Evolutionary conservation across 1,140 invertebrate species (phyloP).

Genomic region (Bombus difficillimus): DNA sequence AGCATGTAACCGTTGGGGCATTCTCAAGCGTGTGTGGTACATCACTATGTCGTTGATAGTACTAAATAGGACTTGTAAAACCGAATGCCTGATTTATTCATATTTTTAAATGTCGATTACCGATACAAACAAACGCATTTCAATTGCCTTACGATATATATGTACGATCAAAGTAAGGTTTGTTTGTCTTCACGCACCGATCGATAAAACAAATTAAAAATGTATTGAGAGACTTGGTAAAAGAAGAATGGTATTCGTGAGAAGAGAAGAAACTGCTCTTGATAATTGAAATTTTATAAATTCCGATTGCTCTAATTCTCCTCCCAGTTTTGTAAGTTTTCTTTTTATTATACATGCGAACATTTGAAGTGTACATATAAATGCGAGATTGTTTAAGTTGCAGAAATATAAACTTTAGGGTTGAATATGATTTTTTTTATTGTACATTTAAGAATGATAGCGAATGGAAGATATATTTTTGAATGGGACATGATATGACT

Average conservation of each 20-base stretch:
- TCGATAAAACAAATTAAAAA: conserved; percentile 1
- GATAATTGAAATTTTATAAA: conserved; percentile 2
- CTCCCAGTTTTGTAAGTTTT: conserved; percentile 19
- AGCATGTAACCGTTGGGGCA: conserved; percentile 48
- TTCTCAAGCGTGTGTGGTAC: conserved; percentile 34
- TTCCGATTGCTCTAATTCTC: not conserved
- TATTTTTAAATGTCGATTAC: conserved; percentile 32
- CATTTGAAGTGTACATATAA: conserved; percentile 11
- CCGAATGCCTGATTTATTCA: conserved; percentile 37
- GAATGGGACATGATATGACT: not conserved
- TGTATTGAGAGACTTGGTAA: conserved; percentile 4
- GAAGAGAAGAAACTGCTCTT: not conserved
- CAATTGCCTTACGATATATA: conserved; percentile 42
- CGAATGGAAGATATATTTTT: conserved; percentile 35
- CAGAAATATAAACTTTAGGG: conserved; percentile 16
- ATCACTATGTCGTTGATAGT: conserved; percentile 33
- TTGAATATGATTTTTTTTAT: conserved; percentile 28
- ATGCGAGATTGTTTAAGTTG: conserved; percentile 24
- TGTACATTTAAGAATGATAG: not conserved
- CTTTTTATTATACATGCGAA: not conserved
- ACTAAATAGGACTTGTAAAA: conserved; percentile 29
- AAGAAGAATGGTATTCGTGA: not conserved
- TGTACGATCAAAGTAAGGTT: conserved; percentile 30
- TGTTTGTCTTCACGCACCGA: not conserved
- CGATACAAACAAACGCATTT: conserved; percentile 32